Evolutionary conservation across 1,140 invertebrate genomes (phyloP).

Genomic region (Sitobion miscanthi): DNA sequence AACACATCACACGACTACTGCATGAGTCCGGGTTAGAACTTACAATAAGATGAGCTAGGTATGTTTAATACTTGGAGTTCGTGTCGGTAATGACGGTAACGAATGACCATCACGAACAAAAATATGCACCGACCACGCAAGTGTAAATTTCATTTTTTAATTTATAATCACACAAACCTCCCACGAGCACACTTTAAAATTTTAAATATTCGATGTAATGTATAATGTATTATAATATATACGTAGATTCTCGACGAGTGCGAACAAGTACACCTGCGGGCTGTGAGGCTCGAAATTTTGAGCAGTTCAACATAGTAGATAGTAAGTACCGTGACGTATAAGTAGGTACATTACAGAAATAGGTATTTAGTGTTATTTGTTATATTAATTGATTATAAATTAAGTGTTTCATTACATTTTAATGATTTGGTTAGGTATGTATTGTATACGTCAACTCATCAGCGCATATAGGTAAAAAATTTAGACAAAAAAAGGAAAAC

Average conservation of each 20-base stretch:
- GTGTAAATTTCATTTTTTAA: neutral
- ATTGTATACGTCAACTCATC: too few species aligned
- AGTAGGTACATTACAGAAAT: too few species aligned
- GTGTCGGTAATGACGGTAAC: neutral
- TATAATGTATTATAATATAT: conserved; percentile 1
- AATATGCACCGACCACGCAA: neutral
- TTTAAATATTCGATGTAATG: neutral
- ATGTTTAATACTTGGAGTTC: neutral
- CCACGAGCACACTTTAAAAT: neutral
- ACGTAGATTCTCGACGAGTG: neutral
- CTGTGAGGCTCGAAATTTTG: neutral
- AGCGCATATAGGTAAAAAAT: neutral
- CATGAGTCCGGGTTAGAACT: neutral
- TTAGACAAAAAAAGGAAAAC: neutral
- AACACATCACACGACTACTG: neutral
- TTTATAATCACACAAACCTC: neutral
- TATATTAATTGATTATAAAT: neutral
- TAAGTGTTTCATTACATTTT: too few species aligned
- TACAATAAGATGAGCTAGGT: neutral
- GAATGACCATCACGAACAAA: neutral
- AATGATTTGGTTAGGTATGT: too few species aligned
- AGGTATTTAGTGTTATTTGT: too few species aligned
- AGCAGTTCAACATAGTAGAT: neutral
- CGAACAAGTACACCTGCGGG: neutral
- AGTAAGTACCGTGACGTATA: too few species aligned